phyloP scores from a whole-genome alignment of 2,797 vertebrate species.

The Synaphobranchus kaupii region DNA sequence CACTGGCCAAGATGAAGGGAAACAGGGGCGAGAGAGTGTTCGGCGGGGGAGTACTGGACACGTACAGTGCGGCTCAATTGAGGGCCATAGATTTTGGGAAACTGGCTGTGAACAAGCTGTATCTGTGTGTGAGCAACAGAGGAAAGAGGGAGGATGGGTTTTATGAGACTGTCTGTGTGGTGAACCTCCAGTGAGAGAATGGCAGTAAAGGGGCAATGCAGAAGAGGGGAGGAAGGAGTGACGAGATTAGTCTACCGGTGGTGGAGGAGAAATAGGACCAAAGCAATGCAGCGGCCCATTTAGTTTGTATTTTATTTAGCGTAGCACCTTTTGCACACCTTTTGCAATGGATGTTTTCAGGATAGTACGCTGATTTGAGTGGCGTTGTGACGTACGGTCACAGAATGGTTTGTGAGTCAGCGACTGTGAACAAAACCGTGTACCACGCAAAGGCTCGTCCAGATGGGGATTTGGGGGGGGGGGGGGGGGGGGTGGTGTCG shows the following conservation, averaged over 20 bases:
- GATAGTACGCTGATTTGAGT: neutral
- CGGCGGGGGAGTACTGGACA: slow-evolving; percentile 50
- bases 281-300: neutral
- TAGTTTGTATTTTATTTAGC: neutral
- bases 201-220: neutral
- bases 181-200: slow-evolving; percentile 51
- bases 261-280: neutral
- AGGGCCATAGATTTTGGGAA: slow-evolving; percentile 72
- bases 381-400: neutral
- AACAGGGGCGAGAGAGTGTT: slow-evolving; percentile 52
- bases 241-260: neutral
- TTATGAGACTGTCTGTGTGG: slow-evolving; percentile 62
- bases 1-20: slow-evolving; percentile 71
- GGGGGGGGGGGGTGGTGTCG: neutral
- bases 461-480: too few relatives aligned
- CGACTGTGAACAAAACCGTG: neutral
- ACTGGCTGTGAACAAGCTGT: slow-evolving; percentile 70
- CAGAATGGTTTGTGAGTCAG: neutral
- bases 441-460: neutral
- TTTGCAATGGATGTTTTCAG: neutral
- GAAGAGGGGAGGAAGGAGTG: neutral
- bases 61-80: slow-evolving; percentile 49
- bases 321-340: neutral
- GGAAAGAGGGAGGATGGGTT: slow-evolving; percentile 50
- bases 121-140: slow-evolving; percentile 65